Percentiles rank a stretch among this genome's conserved stretches.
Conservation (phyloP, 2,888 invertebrate genomes). For the Standfussiana lucernea region DNA sequence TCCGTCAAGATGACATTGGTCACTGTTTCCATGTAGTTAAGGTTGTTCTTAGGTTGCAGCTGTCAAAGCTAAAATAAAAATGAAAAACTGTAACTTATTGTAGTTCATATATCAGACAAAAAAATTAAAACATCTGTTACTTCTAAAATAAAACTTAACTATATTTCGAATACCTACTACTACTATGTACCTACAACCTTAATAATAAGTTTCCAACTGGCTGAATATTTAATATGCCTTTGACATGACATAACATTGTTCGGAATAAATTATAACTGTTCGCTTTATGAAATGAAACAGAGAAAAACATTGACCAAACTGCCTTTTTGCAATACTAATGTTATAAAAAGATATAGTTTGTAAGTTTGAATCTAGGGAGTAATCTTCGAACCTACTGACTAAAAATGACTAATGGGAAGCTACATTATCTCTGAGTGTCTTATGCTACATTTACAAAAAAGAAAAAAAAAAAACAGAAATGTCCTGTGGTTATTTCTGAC, state of each 20-base stretch:
- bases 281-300: background rate
- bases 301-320: background rate
- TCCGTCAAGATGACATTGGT: too few relatives aligned
- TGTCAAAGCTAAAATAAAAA: background rate
- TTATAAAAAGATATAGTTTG: background rate
- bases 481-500: too few relatives aligned
- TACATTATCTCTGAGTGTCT: background rate
- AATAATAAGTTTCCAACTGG: background rate
- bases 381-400: background rate
- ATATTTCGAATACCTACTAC: background rate
- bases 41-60: background rate
- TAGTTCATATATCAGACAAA: background rate
- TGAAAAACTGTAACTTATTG: background rate
- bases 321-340: background rate
- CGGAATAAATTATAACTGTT: background rate
- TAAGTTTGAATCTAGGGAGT: background rate
- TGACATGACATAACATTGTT: conserved; percentile 4
- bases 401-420: background rate
- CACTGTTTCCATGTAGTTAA: background rate
- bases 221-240: conserved; percentile 16
- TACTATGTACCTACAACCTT: background rate
- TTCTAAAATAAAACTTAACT: background rate
- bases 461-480: too few relatives aligned
- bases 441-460: too few relatives aligned
- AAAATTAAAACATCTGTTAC: background rate